Base-by-base conservation (phyloP, 2,113 vertebrate genomes). In the Saccopteryx leptura region DNA sequence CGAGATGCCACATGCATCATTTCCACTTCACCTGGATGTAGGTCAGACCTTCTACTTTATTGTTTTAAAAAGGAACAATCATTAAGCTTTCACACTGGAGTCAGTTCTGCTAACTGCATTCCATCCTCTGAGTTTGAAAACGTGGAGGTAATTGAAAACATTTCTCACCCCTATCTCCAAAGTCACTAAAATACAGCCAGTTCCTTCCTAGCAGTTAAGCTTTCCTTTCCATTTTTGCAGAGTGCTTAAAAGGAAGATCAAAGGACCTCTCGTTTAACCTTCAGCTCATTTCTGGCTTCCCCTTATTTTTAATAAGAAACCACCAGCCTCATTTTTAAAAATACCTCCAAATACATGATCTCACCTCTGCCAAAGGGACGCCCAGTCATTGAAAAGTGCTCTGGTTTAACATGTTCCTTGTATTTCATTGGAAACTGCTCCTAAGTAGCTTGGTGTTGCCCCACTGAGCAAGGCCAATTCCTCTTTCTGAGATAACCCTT, bases 271-370 rank as follows among this genome's bases (percentile, higher is more conserved):
- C 18, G 71, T 88, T 85, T 80, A 58, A 90, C 17, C 61, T 76
- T 83, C 56, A 13, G 4, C 66, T 92, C 63, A 19, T 83, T 82
- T 46, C 63, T 74, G 46, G 9, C 3, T 69, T 63, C 23, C 54
- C 84, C 48, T 95, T 74, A 65, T 79, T 26, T 88, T 90, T 82
- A 12, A 4, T 80, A 61, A 85, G 65, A 92, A 90, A 79, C 46
- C n/a, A 63, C 63, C 24, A 58, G 54, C n/a, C 39, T 39, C 39
- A 39, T 95, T 87, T 91, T 69, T 50, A 39, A 89, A 69, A 86
- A 89, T 68, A 84, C 72, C 74, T 72, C 88, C 18, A 63, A 65
- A 33, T 60, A 26, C 2, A 0, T n/a, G 58, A 87, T 10, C 60
- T 52, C 15, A 23, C 74, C 76, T 92, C 65, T 76, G 17, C 26